Evolutionary conservation across 1,140 invertebrate genomes (phyloP), one percentile per base, ranked within the genome.

Genomic region (Leucophenga varia): DNA sequence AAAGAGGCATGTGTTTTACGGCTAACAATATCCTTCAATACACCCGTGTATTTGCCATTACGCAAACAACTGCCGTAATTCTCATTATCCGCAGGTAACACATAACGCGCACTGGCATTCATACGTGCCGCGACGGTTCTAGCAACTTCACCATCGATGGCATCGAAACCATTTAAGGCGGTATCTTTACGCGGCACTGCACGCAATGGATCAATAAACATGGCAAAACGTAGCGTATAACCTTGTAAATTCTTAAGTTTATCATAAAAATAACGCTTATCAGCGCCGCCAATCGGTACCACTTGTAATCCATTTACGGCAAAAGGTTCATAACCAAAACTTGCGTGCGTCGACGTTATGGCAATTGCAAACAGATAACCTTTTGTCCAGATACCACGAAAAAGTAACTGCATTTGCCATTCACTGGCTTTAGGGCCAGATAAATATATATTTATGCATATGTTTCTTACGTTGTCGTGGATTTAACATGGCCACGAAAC

Each of bases 311-410:
- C 60, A 0, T 35, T 12, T 5, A 21, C n/a, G 1, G 49, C 51
- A 50, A 72, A 73, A 2, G 70, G 70, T 35, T 73, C 48, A 35
- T 63, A 73, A 16, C 65, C 67, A 6, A 59, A 70, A 9, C 67
- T 22, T 0, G 14, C 19, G 10, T 38, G 10, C 17, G 47, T 18
- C 16, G 12, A 3, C 3, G 50, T 55, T 2, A 73, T 41, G 3
- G 58, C 60, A 16, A 72, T 19, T 0, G 36, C 70, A 32, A 63
- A 55, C 12, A 72, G 43, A 28, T 68, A 42, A 6, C 22, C 21
- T 25, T 46, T 49, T 9, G 10, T 1, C 64, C 69, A 72, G 25
- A 67, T 47, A 3, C 43, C 3, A 39, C 16, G 3, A 72, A 72
- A 0, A 70, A 44, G 9, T 35, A 10, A 1, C 30, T 30, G n/a